Base-by-base conservation (phyloP, 1,140 invertebrate genomes). In the Eciton burchellii region DNA sequence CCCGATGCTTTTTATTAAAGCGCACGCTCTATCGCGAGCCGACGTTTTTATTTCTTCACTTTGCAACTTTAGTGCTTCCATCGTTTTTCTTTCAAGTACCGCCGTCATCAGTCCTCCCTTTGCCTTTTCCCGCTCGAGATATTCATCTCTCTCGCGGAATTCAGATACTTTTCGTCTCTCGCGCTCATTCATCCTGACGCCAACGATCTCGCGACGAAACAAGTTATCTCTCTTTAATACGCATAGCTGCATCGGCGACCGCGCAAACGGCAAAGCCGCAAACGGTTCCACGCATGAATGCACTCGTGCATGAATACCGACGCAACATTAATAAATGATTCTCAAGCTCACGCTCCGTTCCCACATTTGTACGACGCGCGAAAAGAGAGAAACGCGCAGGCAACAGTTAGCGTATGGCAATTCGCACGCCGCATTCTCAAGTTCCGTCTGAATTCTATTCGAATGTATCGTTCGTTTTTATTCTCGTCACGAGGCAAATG, bases 11-110 rank as follows among this genome's bases (percentile, higher is more conserved):
- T 66, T 68, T 77, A 79, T 29, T 62, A 79, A 79, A 35, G 49
- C 9, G 49, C 9, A 12, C 49, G n/a, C 8, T 79, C 43, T 79
- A 79, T 79, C 74, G 70, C 16, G 21, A 35, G n/a, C n/a, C 19
- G 49, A 79, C 70, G 49, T 68, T 49, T 79, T 62, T 56, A 79
- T 70, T 79, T 35, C 54, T 70, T 43, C 63, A 66, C 49, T 3
- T 79, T 45, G 26, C 35, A 68, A 79, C 24, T 70, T 70, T 45
- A 79, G 63, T 35, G 56, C 29, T 24, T 56, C 14, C 49, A 26
- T 16, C 35, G 19, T 35, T 47, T 12, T 8, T 2, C 45, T 79
- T 56, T 79, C 56, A 79, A 79, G 29, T 68, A 16, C 26, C 21
- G 3, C 29, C 9, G 16, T 5, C 6, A 5, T 77, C 29, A 57